phyloP scores from a whole-genome alignment of 2,113 vertebrate genomes.

The Atlantisia rogersi region DNA sequence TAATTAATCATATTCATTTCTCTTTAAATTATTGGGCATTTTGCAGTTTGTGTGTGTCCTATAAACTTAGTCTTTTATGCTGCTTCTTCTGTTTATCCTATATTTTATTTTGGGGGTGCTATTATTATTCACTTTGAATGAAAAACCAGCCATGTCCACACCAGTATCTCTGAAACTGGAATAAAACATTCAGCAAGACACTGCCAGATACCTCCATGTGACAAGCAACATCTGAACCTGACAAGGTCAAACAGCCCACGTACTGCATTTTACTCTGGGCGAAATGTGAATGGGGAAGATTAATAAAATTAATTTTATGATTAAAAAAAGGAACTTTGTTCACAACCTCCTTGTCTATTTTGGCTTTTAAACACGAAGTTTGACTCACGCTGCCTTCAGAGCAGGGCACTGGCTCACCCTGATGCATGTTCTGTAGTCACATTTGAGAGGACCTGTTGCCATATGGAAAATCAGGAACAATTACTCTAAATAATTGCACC shows the following conservation, averaged over 20 bases:
- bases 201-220: neutral
- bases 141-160: neutral
- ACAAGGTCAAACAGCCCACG: neutral
- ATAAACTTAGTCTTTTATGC: neutral
- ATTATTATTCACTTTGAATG: neutral
- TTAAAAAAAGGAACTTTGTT: neutral
- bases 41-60: neutral
- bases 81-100: neutral
- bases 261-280: neutral
- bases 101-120: neutral
- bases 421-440: neutral
- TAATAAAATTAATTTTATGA: neutral
- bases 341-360: neutral
- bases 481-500: constrained; percentile 47
- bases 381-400: neutral
- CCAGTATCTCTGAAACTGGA: neutral
- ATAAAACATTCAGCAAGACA: neutral
- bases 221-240: neutral
- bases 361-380: neutral
- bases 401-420: neutral
- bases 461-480: constrained; percentile 19
- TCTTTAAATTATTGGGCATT: neutral
- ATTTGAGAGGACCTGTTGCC: neutral
- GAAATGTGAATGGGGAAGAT: neutral
- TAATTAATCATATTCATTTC: neutral